Percentiles rank a stretch among this genome's conserved stretches.
phyloP scores from a whole-genome alignment of 2,113 vertebrate species.

The Micromys minutus region DNA sequence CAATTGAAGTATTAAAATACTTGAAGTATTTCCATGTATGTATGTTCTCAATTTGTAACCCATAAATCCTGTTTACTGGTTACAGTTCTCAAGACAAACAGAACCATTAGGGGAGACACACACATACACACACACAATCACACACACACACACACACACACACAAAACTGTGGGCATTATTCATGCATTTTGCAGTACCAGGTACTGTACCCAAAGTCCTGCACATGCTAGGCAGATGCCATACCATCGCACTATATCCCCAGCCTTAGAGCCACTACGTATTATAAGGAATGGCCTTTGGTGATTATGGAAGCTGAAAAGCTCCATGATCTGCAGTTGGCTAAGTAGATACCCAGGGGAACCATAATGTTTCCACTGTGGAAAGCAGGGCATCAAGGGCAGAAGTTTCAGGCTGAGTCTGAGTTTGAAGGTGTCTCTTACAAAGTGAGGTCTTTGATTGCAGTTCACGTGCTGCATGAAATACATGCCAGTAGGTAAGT shows the following conservation, averaged over 20 bases:
- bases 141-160: neutral
- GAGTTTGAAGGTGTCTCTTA: neutral
- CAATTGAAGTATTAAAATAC: neutral
- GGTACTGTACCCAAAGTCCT: neutral
- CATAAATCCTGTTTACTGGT: neutral
- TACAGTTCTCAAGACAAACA: neutral
- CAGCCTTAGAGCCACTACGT: too few relatives aligned
- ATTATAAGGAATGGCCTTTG: neutral
- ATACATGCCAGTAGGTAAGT: neutral
- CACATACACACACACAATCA: neutral
- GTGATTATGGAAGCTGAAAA: neutral
- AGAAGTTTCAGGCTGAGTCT: neutral
- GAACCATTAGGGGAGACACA: neutral
- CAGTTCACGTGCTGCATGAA: neutral
- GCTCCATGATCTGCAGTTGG: neutral
- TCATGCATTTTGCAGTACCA: too few relatives aligned
- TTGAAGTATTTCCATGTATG: neutral
- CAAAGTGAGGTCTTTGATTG: neutral
- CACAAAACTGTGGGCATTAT: neutral
- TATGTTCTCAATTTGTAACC: neutral
- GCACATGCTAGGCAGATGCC: neutral
- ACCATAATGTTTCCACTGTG: neutral
- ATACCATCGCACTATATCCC: neutral
- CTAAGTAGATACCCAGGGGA: neutral
- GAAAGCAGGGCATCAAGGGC: neutral